Base-by-base conservation (phyloP, 2,113 vertebrate genomes). In the Jaculus jaculus region DNA sequence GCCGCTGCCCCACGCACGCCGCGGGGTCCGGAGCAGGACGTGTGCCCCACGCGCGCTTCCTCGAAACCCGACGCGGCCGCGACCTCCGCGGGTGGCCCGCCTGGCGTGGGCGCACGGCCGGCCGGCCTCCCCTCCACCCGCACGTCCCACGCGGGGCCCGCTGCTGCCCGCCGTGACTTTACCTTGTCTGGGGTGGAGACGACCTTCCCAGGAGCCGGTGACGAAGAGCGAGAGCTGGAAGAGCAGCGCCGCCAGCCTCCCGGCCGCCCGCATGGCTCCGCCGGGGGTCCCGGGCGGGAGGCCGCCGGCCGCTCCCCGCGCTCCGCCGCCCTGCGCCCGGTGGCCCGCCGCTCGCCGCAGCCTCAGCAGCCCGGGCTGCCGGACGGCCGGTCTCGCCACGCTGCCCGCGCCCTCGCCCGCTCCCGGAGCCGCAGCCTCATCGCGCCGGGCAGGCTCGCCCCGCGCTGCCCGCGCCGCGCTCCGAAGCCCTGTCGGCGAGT, bases 151-250 rank as follows among this genome's bases (percentile, higher is more conserved):
- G 69, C 47, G 9, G 61, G 32, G 85, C 37, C 17, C 20, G 37
- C 26, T 10, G 37, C 30, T 3, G 60, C 82, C 30, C 2, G 60
- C 82, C 80, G 34, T 84, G 51, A 61, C 88, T 92, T 97, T 98
- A 99, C 99, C 99, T 99, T 99, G 99, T 95, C 98, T 98, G 42
- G 99, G 99, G 97, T 99, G 99, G 95, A 99, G 97, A 94, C 97
- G 98, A 89, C 98, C 80, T 90, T 98, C 98, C 97, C 98, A 96
- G 23, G 98, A 97, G 86, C 84, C 97, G 92, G 97, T 51, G 97
- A 98, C 92, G 94, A 99, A 98, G 66, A 98, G 97, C 96, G 98
- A 98, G 96, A 99, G 97, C 92, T 98, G 98, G 98, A 97, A 99
- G 97, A 98, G 98, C 97, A 99, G 98, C 98, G 97, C 90, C 63